phyloP scores from a whole-genome alignment of 2,797 vertebrate genomes.

The Trachops cirrhosus region DNA sequence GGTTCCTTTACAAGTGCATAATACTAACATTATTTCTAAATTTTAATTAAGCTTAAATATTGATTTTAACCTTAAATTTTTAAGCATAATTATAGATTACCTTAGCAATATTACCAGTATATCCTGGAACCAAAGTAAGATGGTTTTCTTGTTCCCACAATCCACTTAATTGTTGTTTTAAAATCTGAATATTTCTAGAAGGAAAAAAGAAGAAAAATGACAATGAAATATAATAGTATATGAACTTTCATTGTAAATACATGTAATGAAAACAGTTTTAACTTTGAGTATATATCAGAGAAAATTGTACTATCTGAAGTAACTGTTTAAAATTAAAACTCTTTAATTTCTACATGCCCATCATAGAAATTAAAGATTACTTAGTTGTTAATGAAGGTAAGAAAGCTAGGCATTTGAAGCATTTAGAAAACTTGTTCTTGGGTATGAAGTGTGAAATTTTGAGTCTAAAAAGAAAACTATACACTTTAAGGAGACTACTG shows the following conservation, averaged over 20 bases:
- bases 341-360: background rate
- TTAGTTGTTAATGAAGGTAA: background rate
- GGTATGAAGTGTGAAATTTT: background rate
- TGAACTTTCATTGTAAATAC: background rate
- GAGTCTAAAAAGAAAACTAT: constrained; percentile 12
- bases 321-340: constrained; percentile 32
- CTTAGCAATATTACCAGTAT: constrained; percentile 91
- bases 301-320: constrained; percentile 38
- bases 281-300: constrained; percentile 16
- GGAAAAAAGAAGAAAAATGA: constrained; percentile 54
- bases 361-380: background rate
- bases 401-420: constrained; percentile 25
- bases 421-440: background rate
- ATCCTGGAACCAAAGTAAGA: constrained; percentile 89
- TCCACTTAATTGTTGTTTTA: constrained; percentile 90
- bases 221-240: constrained; percentile 32
- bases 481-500: background rate
- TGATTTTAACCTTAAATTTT: constrained; percentile 66
- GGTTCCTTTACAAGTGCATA: background rate
- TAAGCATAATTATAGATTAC: constrained; percentile 80
- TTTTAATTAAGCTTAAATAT: constrained; percentile 52
- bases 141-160: constrained; percentile 89
- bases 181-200: constrained; percentile 89
- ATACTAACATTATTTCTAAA: background rate
- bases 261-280: constrained; percentile 2